Conservation (phyloP, 2,888 invertebrate genomes). For the Cataglyphis rosenhaueri region DNA sequence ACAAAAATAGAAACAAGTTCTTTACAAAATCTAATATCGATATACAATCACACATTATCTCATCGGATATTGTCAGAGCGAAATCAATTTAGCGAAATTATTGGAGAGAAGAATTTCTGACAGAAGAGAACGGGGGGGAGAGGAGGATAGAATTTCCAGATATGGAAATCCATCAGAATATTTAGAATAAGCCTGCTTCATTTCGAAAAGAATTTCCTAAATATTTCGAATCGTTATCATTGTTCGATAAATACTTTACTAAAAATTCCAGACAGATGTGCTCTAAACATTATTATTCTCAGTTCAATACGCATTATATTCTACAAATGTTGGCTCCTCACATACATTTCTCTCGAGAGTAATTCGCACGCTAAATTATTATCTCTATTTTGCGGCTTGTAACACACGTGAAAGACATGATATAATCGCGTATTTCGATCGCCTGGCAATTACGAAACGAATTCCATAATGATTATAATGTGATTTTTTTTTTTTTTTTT, state of each 20-base stretch:
- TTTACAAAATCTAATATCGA: background rate
- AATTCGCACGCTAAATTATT: conserved; percentile 10
- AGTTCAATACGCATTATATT: background rate
- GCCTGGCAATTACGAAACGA: background rate
- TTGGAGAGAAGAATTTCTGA: background rate
- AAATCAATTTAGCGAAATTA: background rate
- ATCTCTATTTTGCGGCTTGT: background rate
- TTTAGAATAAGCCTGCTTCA: background rate
- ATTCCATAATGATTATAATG: conserved; percentile 2
- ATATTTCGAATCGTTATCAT: background rate
- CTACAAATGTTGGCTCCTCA: background rate
- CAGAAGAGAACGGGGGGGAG: too few species aligned
- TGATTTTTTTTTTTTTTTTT: background rate
- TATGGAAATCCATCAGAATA: background rate
- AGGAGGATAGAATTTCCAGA: background rate
- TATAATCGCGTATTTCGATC: conserved; percentile 10
- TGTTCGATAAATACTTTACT: background rate
- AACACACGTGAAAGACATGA: background rate
- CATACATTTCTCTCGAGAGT: background rate
- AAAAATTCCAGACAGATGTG: background rate
- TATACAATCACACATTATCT: background rate
- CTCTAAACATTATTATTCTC: background rate
- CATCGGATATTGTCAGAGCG: background rate
- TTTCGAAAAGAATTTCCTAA: background rate
- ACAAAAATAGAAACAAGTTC: background rate